Evolutionary conservation across 2,113 vertebrate genomes (phyloP).

Genomic region (Callithrix jacchus): DNA sequence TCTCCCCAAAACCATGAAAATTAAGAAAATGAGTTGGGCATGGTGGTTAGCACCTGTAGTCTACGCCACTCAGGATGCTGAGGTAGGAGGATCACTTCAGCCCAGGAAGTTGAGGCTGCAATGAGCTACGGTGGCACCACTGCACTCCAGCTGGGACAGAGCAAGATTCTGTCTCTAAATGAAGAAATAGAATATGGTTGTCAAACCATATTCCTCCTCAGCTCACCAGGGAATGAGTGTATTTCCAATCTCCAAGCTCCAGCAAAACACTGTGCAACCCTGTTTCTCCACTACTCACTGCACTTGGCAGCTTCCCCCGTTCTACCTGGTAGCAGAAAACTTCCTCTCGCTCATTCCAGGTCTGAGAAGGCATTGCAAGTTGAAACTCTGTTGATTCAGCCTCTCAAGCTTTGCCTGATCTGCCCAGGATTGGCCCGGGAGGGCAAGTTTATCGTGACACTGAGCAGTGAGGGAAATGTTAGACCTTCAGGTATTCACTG

Average conservation of each 20-base stretch:
- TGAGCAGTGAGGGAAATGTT: fast-evolving
- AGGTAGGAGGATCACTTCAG: too few species aligned
- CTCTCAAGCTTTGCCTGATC: fast-evolving
- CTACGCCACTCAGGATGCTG: too few species aligned
- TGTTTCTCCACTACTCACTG: fast-evolving
- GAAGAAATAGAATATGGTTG: too few species aligned
- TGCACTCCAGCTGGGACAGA: too few species aligned
- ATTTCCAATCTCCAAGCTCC: not conserved
- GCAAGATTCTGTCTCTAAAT: too few species aligned
- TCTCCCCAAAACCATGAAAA: too few species aligned
- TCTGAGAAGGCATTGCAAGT: too few species aligned
- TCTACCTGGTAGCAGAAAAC: not conserved
- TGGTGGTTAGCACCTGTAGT: too few species aligned
- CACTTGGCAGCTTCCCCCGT: fast-evolving
- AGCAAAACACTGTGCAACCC: fast-evolving
- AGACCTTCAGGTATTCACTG: not conserved
- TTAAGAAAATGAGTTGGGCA: too few species aligned
- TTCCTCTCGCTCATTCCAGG: not conserved
- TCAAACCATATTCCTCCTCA: fast-evolving
- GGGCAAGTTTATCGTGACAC: not conserved
- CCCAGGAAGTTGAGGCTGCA: too few species aligned
- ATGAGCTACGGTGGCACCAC: too few species aligned
- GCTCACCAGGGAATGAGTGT: not conserved
- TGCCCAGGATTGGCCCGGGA: fast-evolving
- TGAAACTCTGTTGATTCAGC: fast-evolving